phyloP scores from a whole-genome alignment of 2,888 invertebrate genomes.

The Cephus nigrinus region DNA sequence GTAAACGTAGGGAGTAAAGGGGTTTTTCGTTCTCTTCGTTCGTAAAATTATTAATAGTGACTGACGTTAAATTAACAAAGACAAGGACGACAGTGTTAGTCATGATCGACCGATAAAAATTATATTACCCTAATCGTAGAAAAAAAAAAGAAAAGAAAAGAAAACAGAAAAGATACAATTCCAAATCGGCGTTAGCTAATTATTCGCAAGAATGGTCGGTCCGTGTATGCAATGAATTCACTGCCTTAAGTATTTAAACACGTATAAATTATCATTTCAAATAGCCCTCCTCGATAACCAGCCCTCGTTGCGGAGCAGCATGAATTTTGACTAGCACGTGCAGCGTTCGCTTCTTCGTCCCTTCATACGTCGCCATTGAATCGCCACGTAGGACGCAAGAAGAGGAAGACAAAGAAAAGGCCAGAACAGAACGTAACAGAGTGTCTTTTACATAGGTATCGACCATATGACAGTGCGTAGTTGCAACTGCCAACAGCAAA shows the following conservation, averaged over 20 bases:
- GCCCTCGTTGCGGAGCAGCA: slow-evolving; percentile 35
- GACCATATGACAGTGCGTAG: neutral
- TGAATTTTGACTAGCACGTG: slow-evolving; percentile 63
- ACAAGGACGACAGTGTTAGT: slow-evolving; percentile 41
- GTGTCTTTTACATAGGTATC: neutral
- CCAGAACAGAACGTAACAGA: neutral
- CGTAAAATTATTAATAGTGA: slow-evolving; percentile 49
- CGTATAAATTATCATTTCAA: too few relatives aligned
- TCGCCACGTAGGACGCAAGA: neutral
- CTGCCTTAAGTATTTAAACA: too few relatives aligned
- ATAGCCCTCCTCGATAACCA: too few relatives aligned
- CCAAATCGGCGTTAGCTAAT: too few relatives aligned
- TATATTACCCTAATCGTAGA: slow-evolving; percentile 9
- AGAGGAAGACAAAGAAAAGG: neutral
- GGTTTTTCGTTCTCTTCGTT: slow-evolving; percentile 17
- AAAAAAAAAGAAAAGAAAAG: slow-evolving; percentile 16
- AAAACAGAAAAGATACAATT: slow-evolving; percentile 15
- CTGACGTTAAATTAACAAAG: slow-evolving; percentile 52
- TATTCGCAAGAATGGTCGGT: too few relatives aligned
- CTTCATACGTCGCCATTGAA: neutral
- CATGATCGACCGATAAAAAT: slow-evolving; percentile 40
- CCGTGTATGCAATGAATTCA: too few relatives aligned
- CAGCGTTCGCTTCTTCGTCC: slow-evolving; percentile 21
- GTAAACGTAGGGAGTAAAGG: slow-evolving; percentile 50
- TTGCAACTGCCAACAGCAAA: neutral